phyloP scores from a whole-genome alignment of 2,113 vertebrate species.

The Colossoma macropomum region DNA sequence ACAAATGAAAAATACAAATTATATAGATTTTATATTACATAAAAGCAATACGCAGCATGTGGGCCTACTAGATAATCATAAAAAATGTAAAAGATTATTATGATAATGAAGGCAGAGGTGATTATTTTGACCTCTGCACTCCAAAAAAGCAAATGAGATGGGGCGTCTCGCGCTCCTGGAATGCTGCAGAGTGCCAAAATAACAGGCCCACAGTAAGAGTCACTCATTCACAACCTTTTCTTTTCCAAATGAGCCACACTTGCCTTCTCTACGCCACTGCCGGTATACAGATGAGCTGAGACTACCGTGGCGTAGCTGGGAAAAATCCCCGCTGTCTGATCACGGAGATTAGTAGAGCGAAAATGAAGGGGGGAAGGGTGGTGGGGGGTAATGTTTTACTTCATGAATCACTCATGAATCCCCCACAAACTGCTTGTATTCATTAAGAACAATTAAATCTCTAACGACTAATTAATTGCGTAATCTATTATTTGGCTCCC shows the following conservation, averaged over 20 bases:
- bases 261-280: background rate
- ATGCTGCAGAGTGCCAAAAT: background rate
- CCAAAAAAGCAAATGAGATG: background rate
- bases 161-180: background rate
- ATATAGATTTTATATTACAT: too few species aligned
- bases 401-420: slow-evolving; percentile 41
- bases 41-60: too few species aligned
- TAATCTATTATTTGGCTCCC: slow-evolving; percentile 74
- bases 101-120: background rate
- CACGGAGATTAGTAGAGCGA: slow-evolving; percentile 20
- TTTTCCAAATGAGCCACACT: background rate
- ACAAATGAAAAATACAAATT: too few species aligned
- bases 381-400: background rate
- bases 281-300: background rate
- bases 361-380: background rate
- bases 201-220: background rate
- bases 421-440: slow-evolving; percentile 64
- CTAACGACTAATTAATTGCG: slow-evolving; percentile 82
- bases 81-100: too few species aligned
- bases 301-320: background rate
- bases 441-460: slow-evolving; percentile 76
- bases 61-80: too few species aligned
- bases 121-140: background rate
- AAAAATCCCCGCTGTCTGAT: slow-evolving; percentile 29
- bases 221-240: background rate